Percentiles rank a stretch among this genome's conserved stretches.
phyloP scores from a whole-genome alignment of 1,140 invertebrate genomes.

The Mya arenaria region DNA sequence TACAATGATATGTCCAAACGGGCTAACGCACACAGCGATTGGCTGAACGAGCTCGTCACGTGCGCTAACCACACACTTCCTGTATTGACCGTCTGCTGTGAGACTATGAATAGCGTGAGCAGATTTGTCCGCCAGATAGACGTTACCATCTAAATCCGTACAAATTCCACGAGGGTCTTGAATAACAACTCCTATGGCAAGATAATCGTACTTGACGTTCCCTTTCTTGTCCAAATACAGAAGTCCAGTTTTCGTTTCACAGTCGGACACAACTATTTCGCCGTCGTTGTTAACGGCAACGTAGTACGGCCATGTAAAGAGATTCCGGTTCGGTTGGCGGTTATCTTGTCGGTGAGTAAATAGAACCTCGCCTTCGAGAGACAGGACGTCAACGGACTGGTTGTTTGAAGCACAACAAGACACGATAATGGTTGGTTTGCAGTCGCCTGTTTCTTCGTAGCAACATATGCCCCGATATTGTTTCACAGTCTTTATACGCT shows the following conservation, averaged over 20 bases:
- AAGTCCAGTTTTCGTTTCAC: conserved; percentile 64
- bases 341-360: conserved; percentile 61
- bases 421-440: conserved; percentile 60
- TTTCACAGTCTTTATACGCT: conserved; percentile 64
- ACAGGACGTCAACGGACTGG: conserved; percentile 65
- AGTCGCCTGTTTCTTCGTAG: conserved; percentile 45
- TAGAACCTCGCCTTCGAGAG: conserved; percentile 62
- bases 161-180: conserved; percentile 66
- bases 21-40: conserved; percentile 52
- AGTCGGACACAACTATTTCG: conserved; percentile 67
- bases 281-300: conserved; percentile 61
- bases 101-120: conserved; percentile 54
- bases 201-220: conserved; percentile 59
- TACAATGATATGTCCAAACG: conserved; percentile 55
- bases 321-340: conserved; percentile 51
- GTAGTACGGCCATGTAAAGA: conserved; percentile 69
- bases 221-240: conserved; percentile 59
- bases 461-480: conserved; percentile 67
- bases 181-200: conserved; percentile 52
- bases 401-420: conserved; percentile 65
- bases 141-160: conserved; percentile 59
- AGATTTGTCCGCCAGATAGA: conserved; percentile 55
- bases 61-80: conserved; percentile 52
- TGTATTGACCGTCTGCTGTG: conserved; percentile 49
- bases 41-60: conserved; percentile 49